Evolutionary conservation across 2,797 vertebrate species (phyloP), one percentile per base, ranked within the genome.

Genomic region (Rhabdophis nuchalis): DNA sequence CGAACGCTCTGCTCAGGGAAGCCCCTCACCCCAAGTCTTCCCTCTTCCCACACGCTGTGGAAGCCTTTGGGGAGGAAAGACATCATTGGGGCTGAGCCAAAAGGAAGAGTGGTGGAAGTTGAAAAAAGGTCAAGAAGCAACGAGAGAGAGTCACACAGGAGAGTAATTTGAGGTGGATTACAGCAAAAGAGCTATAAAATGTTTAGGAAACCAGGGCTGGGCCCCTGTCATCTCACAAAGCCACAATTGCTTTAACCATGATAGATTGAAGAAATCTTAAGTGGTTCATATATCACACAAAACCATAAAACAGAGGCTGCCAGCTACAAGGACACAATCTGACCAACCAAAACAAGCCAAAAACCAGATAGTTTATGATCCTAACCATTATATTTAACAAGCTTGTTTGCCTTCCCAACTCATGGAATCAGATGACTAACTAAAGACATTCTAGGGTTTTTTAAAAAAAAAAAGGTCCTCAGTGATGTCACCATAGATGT

Each of bases 1-100:
- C 92, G 20, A 93, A 60, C 90, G 95, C 95, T 97, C 96, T 95
- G 92, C 16, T 4, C 1, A 50, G 56, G 95, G 92, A 95, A 94
- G 0, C 0, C 25, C 20, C 72, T 82, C 36, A 2, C 36, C 36
- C 72, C 36, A 25, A 46, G 20, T 11, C 9, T 2, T 20, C 25
- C 72, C 72, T 46, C 72, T 46, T 82, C 10, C 72, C 72, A 25
- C 46, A 82, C 36, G 12, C 36, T 5, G 10, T 41, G 18, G 36
- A 23, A 5, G 72, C 23, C 72, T 82, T 82, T 82, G 72, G 36
- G 36, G 72, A 82, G 36, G 72, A 82, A 77, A 41, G 72, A 20
- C 72, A 46, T 46, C 50, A 1, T 9, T 86, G 5, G 3, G 85
- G 29, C 50, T 9, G 50, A 86, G 46, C 85, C 72, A 82, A 82